Evolutionary conservation across 2,888 invertebrate genomes (phyloP), one percentile per base, ranked within the genome.

Genomic region (Platycheirus albimanus): DNA sequence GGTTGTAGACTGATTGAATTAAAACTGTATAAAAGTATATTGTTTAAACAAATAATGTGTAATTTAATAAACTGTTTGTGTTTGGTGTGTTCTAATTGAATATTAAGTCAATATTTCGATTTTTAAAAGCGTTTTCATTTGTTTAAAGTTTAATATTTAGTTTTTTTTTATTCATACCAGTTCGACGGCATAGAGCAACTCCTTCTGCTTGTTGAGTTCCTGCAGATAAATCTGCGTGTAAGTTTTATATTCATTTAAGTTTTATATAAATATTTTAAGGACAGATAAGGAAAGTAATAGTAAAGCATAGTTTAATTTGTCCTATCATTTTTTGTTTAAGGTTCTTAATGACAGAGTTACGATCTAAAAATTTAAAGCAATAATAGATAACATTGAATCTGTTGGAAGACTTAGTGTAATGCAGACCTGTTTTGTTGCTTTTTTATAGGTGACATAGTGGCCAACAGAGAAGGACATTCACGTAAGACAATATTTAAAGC

Each of bases 121-220:
- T 36, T 41, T 41, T 3, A 41, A 41, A 13, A 13, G 13, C 8
- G 20, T 49, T 38, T 74, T 8, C n/a, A n/a, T n/a, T 33, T 7
- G 45, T 15, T 49, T 30, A 49, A 47, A 13, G 5, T 20, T 43
- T 30, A 38, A 49, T 63, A 19, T 33, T 54, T 45, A 15, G 47
- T 56, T 41, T 52, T 67, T 47, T 15, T 67, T 0, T 15, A 61
- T 33, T 30, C 94, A 93, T 94, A 95, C 95, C 95, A 95, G 93
- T 93, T 95, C 95, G 92, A 95, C 95, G 91, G 95, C 95, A 93
- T 95, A 94, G 92, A 95, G 93, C 92, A 95, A 93, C 93, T 95
- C 95, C 92, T 95, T 94, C 92, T 95, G 95, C 92, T 95, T 95
- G 93, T 94, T 96, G 93, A 97, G 95, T 95, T 97, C 97, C 92